Evolutionary conservation across 1,140 invertebrate species (phyloP).

Genomic region (Adoxophyes honmai): DNA sequence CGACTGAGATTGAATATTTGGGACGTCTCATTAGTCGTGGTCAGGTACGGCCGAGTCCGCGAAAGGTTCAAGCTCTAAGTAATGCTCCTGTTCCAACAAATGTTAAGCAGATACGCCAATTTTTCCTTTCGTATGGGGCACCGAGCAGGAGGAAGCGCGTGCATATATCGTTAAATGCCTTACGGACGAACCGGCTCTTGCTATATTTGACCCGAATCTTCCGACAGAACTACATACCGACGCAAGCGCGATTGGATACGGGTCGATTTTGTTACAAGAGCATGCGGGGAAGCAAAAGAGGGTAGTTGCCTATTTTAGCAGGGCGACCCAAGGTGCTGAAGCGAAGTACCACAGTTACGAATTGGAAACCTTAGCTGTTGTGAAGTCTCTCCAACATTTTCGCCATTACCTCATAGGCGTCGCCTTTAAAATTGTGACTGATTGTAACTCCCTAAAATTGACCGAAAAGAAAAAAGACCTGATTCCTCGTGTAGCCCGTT

Average conservation of each 20-base stretch:
- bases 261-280: not conserved
- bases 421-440: constrained; percentile 46
- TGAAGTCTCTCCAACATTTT: constrained; percentile 35
- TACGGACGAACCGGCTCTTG: not conserved
- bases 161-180: constrained; percentile 2
- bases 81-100: constrained; percentile 36
- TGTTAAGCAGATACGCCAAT: constrained; percentile 34
- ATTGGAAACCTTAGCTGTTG: constrained; percentile 38
- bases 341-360: constrained; percentile 35
- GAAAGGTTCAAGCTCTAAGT: constrained; percentile 40
- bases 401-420: constrained; percentile 43
- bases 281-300: constrained; percentile 9
- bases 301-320: constrained; percentile 35
- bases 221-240: constrained; percentile 40
- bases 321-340: constrained; percentile 21
- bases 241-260: constrained; percentile 30
- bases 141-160: not conserved
- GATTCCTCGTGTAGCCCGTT: constrained; percentile 30
- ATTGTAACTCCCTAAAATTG: constrained; percentile 38
- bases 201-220: not conserved
- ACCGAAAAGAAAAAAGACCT: not conserved
- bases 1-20: constrained; percentile 25
- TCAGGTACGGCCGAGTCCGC: constrained; percentile 31
- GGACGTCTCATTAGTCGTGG: constrained; percentile 28
- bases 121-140: constrained; percentile 19